phyloP scores from a whole-genome alignment of 53 echinoderm and acorn worm species.

The Paelopatides confundens region DNA sequence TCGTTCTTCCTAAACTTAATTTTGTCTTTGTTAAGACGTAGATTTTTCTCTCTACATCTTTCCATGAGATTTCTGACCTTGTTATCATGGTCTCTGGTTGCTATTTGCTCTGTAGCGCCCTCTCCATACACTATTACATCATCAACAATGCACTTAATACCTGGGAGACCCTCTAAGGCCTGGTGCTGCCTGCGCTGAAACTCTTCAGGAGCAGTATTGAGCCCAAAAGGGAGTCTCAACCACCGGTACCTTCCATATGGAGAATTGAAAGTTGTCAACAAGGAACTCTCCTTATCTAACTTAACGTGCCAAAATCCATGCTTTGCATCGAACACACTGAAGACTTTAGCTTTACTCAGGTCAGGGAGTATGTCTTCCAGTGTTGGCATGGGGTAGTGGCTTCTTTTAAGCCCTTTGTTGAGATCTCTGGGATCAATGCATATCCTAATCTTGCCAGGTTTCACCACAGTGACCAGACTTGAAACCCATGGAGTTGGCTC shows the following conservation, averaged over 20 bases:
- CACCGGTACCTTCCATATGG: slow-evolving; percentile 57
- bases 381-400: slow-evolving; percentile 66
- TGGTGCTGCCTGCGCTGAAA: slow-evolving; percentile 50
- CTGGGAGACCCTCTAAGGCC: slow-evolving; percentile 23
- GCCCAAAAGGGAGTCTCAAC: slow-evolving; percentile 53
- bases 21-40: slow-evolving; percentile 10
- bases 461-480: slow-evolving; percentile 59
- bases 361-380: slow-evolving; percentile 52
- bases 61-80: neutral
- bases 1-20: slow-evolving; percentile 3
- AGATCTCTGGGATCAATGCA: slow-evolving; percentile 67
- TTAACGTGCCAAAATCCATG: slow-evolving; percentile 64
- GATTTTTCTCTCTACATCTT: slow-evolving; percentile 12
- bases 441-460: slow-evolving; percentile 56
- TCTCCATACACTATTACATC: slow-evolving; percentile 31
- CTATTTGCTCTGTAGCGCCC: too few relatives aligned
- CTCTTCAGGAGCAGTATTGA: slow-evolving; percentile 42
- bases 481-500: slow-evolving; percentile 64
- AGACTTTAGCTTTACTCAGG: slow-evolving; percentile 30
- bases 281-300: slow-evolving; percentile 20
- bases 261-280: slow-evolving; percentile 62
- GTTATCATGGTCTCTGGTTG: too few relatives aligned
- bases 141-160: neutral
- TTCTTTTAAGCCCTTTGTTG: slow-evolving; percentile 66
- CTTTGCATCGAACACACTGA: slow-evolving; percentile 57